phyloP scores from a whole-genome alignment of 1,140 invertebrate species.

The Caenorhabditis remanei region DNA sequence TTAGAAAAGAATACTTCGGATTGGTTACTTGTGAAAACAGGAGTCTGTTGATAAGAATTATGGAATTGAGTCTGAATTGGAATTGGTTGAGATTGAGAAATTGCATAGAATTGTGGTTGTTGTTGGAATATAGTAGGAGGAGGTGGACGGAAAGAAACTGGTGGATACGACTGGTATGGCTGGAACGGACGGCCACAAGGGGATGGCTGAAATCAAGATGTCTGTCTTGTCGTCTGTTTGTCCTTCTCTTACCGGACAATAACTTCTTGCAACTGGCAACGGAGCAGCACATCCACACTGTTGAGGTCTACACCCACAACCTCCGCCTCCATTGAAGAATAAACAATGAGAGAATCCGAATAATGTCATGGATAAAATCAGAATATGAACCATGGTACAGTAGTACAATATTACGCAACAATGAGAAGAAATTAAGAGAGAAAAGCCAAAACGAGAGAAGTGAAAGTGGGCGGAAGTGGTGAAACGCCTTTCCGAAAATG shows the following conservation, averaged over 20 bases:
- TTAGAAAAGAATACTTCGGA: not conserved
- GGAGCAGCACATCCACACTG: slow-evolving; percentile 14
- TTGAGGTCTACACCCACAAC: slow-evolving; percentile 24
- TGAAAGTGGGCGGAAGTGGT: slow-evolving; percentile 47
- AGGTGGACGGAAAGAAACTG: slow-evolving; percentile 1
- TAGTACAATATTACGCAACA: slow-evolving; percentile 3
- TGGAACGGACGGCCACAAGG: slow-evolving; percentile 16
- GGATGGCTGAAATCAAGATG: slow-evolving; percentile 1
- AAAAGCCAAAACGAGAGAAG: not conserved
- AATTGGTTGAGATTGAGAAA: not conserved
- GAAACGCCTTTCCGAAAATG: not conserved
- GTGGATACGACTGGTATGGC: not conserved
- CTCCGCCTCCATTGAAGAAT: slow-evolving; percentile 24
- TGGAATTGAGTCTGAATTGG: slow-evolving; percentile 29
- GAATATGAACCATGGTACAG: not conserved
- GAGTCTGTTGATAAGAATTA: slow-evolving; percentile 7
- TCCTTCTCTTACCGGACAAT: slow-evolving; percentile 16
- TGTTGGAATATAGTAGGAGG: slow-evolving; percentile 2
- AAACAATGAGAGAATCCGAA: not conserved
- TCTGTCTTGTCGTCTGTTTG: not conserved
- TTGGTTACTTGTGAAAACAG: not conserved
- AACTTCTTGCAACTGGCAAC: not conserved
- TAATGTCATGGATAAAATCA: not conserved
- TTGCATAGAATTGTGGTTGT: not conserved
- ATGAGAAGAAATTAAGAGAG: not conserved